Evolutionary conservation across 2,888 invertebrate species (phyloP).

Genomic region (Leptopterna dolabrata): DNA sequence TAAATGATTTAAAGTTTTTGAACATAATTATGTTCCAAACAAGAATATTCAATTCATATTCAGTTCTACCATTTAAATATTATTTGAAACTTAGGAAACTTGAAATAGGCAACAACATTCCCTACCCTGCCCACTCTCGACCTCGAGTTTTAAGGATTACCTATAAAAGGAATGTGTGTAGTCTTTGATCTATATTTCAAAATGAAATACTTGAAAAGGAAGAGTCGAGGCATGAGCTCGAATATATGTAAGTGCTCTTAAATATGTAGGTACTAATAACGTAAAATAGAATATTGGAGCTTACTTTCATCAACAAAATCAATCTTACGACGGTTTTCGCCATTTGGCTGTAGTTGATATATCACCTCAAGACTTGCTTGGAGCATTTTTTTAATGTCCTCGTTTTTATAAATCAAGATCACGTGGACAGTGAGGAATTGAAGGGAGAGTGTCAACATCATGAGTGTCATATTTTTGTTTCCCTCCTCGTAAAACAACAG

Average conservation of each 20-base stretch:
- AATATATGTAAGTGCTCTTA: no score
- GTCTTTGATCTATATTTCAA: no score
- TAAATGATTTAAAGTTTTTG: background rate
- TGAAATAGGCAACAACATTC: background rate
- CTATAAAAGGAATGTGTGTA: no score
- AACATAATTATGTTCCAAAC: background rate
- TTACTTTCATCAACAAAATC: background rate
- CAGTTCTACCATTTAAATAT: no score
- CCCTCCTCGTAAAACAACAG: background rate
- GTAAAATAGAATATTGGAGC: background rate
- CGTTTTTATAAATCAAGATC: background rate
- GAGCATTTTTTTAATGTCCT: background rate
- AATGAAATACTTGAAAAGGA: no score
- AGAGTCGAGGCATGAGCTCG: no score
- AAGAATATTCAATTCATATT: no score
- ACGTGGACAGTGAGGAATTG: background rate
- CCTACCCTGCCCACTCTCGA: no score
- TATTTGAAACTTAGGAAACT: background rate
- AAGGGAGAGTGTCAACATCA: background rate
- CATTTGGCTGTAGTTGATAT: background rate
- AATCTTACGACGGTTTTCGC: background rate
- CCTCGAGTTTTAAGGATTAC: no score
- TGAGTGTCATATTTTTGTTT: background rate
- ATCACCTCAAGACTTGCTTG: background rate
- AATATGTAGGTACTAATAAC: background rate